Evolutionary conservation across 1,140 invertebrate species (phyloP).

Genomic region (Drosophila orena): DNA sequence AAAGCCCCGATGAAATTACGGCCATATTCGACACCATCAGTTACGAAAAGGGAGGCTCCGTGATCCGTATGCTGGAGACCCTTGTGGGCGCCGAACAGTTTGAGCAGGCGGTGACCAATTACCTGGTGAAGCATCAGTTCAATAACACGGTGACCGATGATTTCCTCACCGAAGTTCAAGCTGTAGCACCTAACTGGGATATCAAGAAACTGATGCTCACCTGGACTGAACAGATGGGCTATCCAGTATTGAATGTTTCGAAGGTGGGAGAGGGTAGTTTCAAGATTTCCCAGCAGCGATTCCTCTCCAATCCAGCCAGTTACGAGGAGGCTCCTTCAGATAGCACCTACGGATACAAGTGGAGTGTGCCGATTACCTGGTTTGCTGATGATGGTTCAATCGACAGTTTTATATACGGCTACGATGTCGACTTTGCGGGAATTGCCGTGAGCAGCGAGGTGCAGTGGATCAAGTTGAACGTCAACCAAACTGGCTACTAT

Average conservation of each 20-base stretch:
- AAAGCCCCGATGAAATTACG: conserved; percentile 94
- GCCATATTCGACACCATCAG: conserved; percentile 97
- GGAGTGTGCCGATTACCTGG: conserved; percentile 93
- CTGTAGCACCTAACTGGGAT: conserved; percentile 83
- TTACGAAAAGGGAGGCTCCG: conserved; percentile 95
- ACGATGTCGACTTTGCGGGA: conserved; percentile 16
- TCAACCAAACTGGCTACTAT: conserved; percentile 93
- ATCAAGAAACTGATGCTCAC: conserved; percentile 93
- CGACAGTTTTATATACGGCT: conserved; percentile 70
- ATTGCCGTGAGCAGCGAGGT: conserved; percentile 49
- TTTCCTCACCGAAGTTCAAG: conserved; percentile 89
- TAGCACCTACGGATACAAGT: conserved; percentile 89
- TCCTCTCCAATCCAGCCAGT: conserved; percentile 88
- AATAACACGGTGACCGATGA: conserved; percentile 92
- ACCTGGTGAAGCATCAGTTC: conserved; percentile 90
- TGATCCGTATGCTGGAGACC: conserved; percentile 95
- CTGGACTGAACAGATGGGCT: conserved; percentile 97
- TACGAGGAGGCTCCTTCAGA: conserved; percentile 85
- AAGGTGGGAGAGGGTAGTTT: conserved; percentile 84
- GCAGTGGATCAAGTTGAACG: conserved; percentile 94
- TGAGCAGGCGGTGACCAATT: conserved; percentile 89
- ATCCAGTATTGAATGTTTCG: conserved; percentile 90
- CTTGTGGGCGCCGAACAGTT: conserved; percentile 93
- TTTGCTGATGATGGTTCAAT: conserved; percentile 65
- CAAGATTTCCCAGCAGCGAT: conserved; percentile 90